Percentiles rank a stretch among this genome's conserved stretches.
phyloP scores from a whole-genome alignment of 2,797 vertebrate species.

The Chelidonichthys spinosus region DNA sequence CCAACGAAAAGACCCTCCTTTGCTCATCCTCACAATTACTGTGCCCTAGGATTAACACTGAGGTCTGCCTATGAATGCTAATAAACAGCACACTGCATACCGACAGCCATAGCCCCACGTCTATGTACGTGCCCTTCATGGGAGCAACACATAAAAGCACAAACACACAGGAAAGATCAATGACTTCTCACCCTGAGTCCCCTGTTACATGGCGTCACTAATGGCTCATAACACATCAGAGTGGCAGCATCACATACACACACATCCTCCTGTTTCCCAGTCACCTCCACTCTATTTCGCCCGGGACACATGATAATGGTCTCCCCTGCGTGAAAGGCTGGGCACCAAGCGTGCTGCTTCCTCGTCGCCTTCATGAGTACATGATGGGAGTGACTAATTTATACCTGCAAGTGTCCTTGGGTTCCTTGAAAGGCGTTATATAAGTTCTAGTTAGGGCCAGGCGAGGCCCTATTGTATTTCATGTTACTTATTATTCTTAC shows the following conservation, averaged over 20 bases:
- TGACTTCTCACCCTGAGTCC: constrained; percentile 11
- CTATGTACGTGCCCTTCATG: constrained; percentile 8
- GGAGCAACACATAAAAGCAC: constrained; percentile 23
- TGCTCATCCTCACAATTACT: constrained; percentile 58
- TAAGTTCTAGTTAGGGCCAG: too few relatives aligned
- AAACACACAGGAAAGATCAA: constrained; percentile 49
- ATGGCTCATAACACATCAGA: constrained; percentile 58
- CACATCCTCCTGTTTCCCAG: constrained; percentile 29
- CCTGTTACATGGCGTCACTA: constrained; percentile 40
- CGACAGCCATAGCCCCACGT: neutral
- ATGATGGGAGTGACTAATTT: constrained; percentile 48
- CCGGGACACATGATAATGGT: constrained; percentile 38
- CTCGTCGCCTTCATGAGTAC: constrained; percentile 16
- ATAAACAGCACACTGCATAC: constrained; percentile 7
- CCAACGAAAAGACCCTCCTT: constrained; percentile 42
- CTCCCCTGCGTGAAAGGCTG: constrained; percentile 21
- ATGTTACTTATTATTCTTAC: too few relatives aligned
- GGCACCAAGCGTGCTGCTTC: constrained; percentile 12
- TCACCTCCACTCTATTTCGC: constrained; percentile 38
- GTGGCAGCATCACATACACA: constrained; percentile 33
- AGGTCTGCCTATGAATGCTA: constrained; percentile 39
- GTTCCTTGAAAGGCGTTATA: too few relatives aligned
- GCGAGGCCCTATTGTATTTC: too few relatives aligned
- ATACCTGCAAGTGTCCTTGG: constrained; percentile 3
- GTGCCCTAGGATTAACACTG: constrained; percentile 48